Conservation (phyloP, 2,113 vertebrate species). For the Chascanopsetta lugubris region DNA sequence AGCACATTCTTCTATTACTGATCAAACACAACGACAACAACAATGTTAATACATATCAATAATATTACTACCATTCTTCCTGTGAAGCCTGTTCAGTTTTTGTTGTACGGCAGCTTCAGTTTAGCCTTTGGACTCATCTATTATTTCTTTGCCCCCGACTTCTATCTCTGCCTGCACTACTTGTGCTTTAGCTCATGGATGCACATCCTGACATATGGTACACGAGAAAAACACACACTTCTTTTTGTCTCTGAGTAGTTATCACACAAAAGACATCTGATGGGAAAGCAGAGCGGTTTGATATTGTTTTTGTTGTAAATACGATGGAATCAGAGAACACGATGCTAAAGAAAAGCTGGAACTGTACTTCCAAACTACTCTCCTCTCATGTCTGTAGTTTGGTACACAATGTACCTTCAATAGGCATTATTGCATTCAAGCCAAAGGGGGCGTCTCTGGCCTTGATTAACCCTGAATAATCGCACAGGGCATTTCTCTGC, state of each 20-base stretch:
- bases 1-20: neutral
- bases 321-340: conserved; percentile 19
- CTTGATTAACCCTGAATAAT: conserved; percentile 72
- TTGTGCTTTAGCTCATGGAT: conserved; percentile 29
- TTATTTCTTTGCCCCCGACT: conserved; percentile 27
- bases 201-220: conserved; percentile 21
- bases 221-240: conserved; percentile 20
- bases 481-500: conserved; percentile 63
- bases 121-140: conserved; percentile 30
- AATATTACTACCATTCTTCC: no score
- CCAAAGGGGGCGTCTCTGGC: conserved; percentile 58
- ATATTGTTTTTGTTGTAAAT: neutral
- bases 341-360: conserved; percentile 16
- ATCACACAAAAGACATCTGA: conserved; percentile 1
- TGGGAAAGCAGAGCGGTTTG: conserved; percentile 16
- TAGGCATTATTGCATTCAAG: conserved; percentile 33
- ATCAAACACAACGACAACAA: neutral
- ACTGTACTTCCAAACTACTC: conserved; percentile 2
- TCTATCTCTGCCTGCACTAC: conserved; percentile 11
- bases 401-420: conserved; percentile 63
- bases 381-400: conserved; percentile 28
- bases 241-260: conserved; percentile 1
- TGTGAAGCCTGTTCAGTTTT: conserved; percentile 9
- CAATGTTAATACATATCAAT: no score
- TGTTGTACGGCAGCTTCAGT: conserved; percentile 24